Percentiles rank a stretch among this genome's conserved stretches.
Evolutionary conservation across 1,140 invertebrate genomes (phyloP).

Genomic region (Bombus soroeensis): DNA sequence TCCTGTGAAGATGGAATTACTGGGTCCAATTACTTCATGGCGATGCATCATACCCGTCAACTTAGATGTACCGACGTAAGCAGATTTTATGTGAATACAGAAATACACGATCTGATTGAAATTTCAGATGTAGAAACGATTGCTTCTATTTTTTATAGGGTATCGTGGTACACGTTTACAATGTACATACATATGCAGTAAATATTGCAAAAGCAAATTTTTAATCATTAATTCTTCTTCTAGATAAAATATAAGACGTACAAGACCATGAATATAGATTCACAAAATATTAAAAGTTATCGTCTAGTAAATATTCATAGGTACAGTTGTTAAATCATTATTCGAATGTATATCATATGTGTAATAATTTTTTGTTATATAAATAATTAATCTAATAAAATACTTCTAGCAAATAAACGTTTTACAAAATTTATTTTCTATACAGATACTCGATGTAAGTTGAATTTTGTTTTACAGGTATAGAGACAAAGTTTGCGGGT

Average conservation of each 20-base stretch:
- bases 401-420: not conserved
- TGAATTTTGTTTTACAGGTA: constrained; percentile 85
- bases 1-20: constrained; percentile 47
- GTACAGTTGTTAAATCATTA: too few species aligned
- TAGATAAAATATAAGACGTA: too few species aligned
- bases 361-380: not conserved
- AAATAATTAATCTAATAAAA: not conserved
- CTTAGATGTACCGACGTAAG: constrained; percentile 48
- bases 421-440: not conserved
- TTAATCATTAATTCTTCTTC: too few species aligned
- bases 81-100: constrained; percentile 48
- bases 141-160: not conserved
- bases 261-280: too few species aligned
- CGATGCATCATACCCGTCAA: constrained; percentile 47
- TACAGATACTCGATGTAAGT: not conserved
- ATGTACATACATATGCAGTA: too few species aligned
- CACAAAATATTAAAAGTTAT: too few species aligned
- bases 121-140: constrained; percentile 3
- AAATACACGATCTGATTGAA: constrained; percentile 20
- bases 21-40: constrained; percentile 40
- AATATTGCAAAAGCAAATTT: too few species aligned
- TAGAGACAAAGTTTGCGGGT: constrained; percentile 98
- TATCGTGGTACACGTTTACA: too few species aligned
- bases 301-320: too few species aligned
- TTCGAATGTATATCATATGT: too few species aligned